A percentile compares a stretch with the other conserved stretches of the same genome.
Conservation (phyloP, 2,888 invertebrate species). For the Syrphus vitripennis region DNA sequence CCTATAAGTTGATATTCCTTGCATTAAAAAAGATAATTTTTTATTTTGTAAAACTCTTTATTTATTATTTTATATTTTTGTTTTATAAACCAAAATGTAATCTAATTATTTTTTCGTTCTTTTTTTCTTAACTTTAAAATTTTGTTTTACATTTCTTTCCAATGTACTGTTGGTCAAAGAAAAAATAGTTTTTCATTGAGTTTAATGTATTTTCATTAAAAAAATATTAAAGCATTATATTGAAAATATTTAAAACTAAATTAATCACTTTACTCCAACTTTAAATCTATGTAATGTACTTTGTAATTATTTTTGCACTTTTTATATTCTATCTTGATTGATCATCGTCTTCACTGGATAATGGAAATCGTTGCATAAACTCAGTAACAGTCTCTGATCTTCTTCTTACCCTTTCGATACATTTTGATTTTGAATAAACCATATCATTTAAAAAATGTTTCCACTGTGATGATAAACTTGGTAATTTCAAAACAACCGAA, state of each 20-base stretch:
- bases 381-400: conserved; percentile 11
- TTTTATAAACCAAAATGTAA: not conserved
- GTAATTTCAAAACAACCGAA: not conserved
- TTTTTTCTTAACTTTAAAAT: too few species aligned
- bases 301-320: not conserved
- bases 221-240: not conserved
- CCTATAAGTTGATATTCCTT: not conserved
- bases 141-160: too few species aligned
- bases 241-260: too few species aligned
- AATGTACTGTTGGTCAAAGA: too few species aligned
- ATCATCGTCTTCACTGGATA: not conserved
- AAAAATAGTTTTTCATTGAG: not conserved
- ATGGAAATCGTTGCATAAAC: conserved; percentile 20
- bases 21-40: not conserved
- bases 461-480: conserved; percentile 25
- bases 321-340: not conserved
- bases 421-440: conserved; percentile 13
- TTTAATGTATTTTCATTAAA: not conserved
- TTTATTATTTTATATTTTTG: not conserved
- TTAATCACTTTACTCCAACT: not conserved
- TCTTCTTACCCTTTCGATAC: conserved; percentile 4
- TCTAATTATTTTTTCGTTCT: not conserved
- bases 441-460: conserved; percentile 4
- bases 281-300: not conserved
- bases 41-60: not conserved